Evolutionary conservation across 1,140 invertebrate genomes (phyloP).

Genomic region (Ceratina japonica): DNA sequence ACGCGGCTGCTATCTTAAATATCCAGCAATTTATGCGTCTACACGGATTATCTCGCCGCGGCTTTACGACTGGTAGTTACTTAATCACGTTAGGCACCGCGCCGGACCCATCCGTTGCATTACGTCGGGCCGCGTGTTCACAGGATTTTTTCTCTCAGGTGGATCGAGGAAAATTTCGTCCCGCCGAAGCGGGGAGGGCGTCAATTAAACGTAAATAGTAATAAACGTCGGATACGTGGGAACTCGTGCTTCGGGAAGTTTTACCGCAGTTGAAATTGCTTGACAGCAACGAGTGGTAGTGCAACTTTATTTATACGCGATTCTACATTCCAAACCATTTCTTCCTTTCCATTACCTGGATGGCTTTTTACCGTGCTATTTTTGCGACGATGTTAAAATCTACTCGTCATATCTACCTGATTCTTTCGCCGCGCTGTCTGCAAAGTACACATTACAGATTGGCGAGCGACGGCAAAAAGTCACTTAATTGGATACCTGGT

Average conservation of each 20-base stretch:
- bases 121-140: slow-evolving; percentile 4
- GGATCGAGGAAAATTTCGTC: too few relatives aligned
- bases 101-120: slow-evolving; percentile 21
- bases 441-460: slow-evolving; percentile 7
- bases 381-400: slow-evolving; percentile 3
- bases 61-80: slow-evolving; percentile 71
- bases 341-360: slow-evolving; percentile 26
- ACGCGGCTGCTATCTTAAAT: slow-evolving; percentile 70
- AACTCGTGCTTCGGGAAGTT: too few relatives aligned
- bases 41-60: slow-evolving; percentile 68
- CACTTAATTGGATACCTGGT: slow-evolving; percentile 17
- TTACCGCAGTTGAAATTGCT: background rate
- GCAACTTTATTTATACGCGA: too few relatives aligned
- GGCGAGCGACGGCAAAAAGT: background rate
- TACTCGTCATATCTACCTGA: slow-evolving; percentile 1
- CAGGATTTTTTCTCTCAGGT: background rate
- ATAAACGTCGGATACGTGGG: background rate
- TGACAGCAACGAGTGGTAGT: background rate
- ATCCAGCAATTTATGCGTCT: slow-evolving; percentile 73
- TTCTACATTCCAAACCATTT: slow-evolving; percentile 13
- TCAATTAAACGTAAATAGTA: too few relatives aligned
- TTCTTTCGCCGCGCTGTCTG: background rate
- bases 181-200: background rate
- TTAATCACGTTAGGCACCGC: slow-evolving; percentile 70
- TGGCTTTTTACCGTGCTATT: slow-evolving; percentile 20